Base-by-base conservation (phyloP, 35 echinoderm and acorn worm species). In the Patiria miniata region DNA sequence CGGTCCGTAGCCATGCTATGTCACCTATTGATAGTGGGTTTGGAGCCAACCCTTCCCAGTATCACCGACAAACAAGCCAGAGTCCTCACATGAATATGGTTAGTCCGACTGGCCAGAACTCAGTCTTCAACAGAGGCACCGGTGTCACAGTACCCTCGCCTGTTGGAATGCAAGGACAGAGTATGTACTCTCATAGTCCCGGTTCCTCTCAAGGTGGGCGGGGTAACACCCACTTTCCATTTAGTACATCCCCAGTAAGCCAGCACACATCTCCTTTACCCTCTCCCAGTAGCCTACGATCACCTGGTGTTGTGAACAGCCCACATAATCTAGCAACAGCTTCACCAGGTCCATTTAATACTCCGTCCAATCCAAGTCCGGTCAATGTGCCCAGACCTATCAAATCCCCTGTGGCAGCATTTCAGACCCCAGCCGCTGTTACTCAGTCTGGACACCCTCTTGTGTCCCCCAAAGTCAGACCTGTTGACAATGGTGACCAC, bases 271-370 rank as follows among this genome's bases (percentile, higher is more conserved):
- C 88, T 28, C 88, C 88, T 36, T 33, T 90, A 53, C 80, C 88
- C 37, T 90, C 93, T 17, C 85, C 93, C 23, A 87, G 90, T 40
- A 89, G 83, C 77, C 86, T 95, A 68, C 79, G 93, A 12, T 91
- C 93, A 15, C 85, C 85, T n/a, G 89, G 85, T 18, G 81, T 81
- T 1, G 58, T 89, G 15, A 89, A 92, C 56, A 95, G 93, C 81
- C 93, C 93, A 1, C 87, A 95, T 12, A 95, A 90, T 86, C 88
- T 94, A 8, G 88, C 93, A 84, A 82, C 93, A 78, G 73, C 89
- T 52, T 92, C 93, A 12, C 93, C 93, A 7, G 81, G 83, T 10
- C 86, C 93, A 7, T 86, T 91, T 44, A 77, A 26, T 18, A 47
- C 68, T 54, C 88, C 59, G 61, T 40, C 78, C 65, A 73, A 73